Conservation (phyloP, 2,797 vertebrate genomes). For the Malacoctenus gilli region DNA sequence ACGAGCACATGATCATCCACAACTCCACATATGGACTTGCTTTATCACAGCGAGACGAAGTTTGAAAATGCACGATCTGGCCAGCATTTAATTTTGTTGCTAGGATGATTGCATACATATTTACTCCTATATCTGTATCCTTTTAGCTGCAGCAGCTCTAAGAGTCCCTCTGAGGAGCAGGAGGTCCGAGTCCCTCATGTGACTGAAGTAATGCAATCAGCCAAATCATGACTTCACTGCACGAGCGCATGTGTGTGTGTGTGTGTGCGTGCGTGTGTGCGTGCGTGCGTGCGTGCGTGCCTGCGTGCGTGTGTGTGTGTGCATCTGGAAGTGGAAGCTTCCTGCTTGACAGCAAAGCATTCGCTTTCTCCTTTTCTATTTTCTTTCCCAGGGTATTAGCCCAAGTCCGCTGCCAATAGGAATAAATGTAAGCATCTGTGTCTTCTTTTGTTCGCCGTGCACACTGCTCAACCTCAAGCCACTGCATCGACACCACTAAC, state of each 20-base stretch:
- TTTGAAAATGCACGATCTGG: too few relatives aligned
- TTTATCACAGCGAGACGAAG: conserved; percentile 49
- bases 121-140: conserved; percentile 45
- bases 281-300: conserved; percentile 36
- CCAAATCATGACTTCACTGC: conserved; percentile 78
- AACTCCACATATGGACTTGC: conserved; percentile 49
- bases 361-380: conserved; percentile 66
- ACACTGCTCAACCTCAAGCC: conserved; percentile 57
- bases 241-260: conserved; percentile 33
- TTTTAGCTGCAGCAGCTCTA: conserved; percentile 34
- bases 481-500: conserved; percentile 57
- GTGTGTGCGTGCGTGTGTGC: conserved; percentile 40
- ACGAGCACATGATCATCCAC: conserved; percentile 11
- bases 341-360: conserved; percentile 46
- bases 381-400: conserved; percentile 69
- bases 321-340: conserved; percentile 68
- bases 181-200: conserved; percentile 49
- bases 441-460: conserved; percentile 71
- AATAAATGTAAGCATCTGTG: conserved; percentile 79
- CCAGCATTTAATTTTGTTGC: conserved; percentile 20
- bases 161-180: conserved; percentile 54
- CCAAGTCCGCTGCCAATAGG: conserved; percentile 65
- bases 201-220: conserved; percentile 59
- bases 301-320: conserved; percentile 39
- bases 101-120: conserved; percentile 32